Evolutionary conservation across 2,113 vertebrate species (phyloP).

Genomic region (Centropristis striata): DNA sequence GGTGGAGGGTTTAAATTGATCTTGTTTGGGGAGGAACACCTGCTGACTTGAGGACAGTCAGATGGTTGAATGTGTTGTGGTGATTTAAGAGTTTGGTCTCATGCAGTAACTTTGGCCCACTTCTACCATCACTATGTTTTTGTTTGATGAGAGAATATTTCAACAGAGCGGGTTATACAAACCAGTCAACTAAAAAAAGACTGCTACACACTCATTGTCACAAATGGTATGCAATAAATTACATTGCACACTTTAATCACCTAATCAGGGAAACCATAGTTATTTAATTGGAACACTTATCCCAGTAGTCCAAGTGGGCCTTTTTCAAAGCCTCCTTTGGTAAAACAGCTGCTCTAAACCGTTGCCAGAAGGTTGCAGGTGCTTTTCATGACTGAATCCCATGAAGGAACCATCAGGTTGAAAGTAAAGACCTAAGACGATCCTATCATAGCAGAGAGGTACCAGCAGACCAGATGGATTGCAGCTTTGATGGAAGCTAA

Average conservation of each 20-base stretch:
- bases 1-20: slow-evolving; percentile 35
- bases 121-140: background rate
- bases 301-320: background rate
- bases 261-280: background rate
- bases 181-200: background rate
- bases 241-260: background rate
- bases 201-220: background rate
- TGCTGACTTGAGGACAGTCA: slow-evolving; percentile 27
- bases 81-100: slow-evolving; percentile 10
- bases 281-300: background rate
- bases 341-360: slow-evolving; percentile 18
- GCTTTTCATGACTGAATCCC: background rate
- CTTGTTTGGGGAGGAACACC: slow-evolving; percentile 29
- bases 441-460: background rate
- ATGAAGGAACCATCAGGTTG: background rate
- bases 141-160: background rate
- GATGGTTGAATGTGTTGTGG: slow-evolving; percentile 10
- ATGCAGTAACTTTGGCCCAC: background rate
- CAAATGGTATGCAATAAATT: background rate
- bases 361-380: background rate
- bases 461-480: background rate
- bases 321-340: slow-evolving; percentile 23
- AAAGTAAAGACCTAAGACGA: background rate
- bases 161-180: background rate
- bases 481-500: background rate